A percentile compares a stretch with the other conserved stretches of the same genome.
phyloP scores from a whole-genome alignment of 2,888 invertebrate species.

The Drosophila niveifrons region DNA sequence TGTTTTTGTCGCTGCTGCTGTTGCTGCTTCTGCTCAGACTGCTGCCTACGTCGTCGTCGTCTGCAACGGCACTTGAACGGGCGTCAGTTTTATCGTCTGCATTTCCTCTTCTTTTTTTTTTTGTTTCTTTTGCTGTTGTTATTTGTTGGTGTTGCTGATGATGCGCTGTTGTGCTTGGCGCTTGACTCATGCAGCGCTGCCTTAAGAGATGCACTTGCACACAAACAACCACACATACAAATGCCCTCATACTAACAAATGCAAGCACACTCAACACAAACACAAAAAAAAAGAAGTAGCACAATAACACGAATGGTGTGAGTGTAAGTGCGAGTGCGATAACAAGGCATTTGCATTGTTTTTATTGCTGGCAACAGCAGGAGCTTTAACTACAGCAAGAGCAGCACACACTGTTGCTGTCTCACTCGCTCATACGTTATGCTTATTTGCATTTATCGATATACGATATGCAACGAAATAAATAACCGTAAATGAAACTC shows the following conservation, averaged over 20 bases:
- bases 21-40: conserved; percentile 2
- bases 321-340: conserved; percentile 7
- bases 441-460: conserved; percentile 17
- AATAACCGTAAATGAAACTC: conserved; percentile 32
- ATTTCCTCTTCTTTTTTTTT: conserved; percentile 48
- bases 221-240: conserved; percentile 18
- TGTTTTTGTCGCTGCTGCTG: conserved; percentile 21
- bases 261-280: conserved; percentile 43
- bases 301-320: neutral
- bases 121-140: conserved; percentile 19
- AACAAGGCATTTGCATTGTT: conserved; percentile 59
- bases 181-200: conserved; percentile 76
- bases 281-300: conserved; percentile 12
- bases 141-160: conserved; percentile 22
- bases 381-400: conserved; percentile 38
- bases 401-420: neutral
- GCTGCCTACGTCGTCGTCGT: conserved; percentile 33
- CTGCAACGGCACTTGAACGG: conserved; percentile 63
- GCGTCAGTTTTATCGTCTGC: conserved; percentile 67
- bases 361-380: conserved; percentile 39
- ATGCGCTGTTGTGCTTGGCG: conserved; percentile 58
- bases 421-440: neutral
- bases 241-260: conserved; percentile 2
- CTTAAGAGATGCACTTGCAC: conserved; percentile 63
- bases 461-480: conserved; percentile 16